A percentile compares a stretch with the other conserved stretches of the same genome.
phyloP scores from a whole-genome alignment of 2,888 invertebrate genomes.

The Xestia c-nigrum region DNA sequence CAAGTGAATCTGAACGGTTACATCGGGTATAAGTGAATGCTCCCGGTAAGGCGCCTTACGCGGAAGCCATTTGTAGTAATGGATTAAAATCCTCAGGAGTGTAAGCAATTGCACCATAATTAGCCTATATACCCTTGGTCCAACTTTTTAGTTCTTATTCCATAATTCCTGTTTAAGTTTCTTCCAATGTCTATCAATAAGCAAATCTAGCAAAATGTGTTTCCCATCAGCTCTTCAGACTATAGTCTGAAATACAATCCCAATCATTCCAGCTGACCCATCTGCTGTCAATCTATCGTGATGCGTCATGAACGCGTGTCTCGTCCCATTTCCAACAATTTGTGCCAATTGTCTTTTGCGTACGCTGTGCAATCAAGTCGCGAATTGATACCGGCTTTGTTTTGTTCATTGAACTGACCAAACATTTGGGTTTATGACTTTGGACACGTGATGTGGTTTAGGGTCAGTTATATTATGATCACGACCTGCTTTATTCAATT shows the following conservation, averaged over 20 bases:
- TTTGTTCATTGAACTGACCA: conserved; percentile 24
- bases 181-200: background rate
- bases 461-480: background rate
- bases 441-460: conserved; percentile 33
- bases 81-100: background rate
- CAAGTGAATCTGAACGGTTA: too few species aligned
- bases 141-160: background rate
- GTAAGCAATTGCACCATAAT: background rate
- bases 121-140: background rate
- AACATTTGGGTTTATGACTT: conserved; percentile 35
- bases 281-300: conserved; percentile 4
- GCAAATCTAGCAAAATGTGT: background rate
- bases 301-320: conserved; percentile 28
- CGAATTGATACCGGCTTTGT: conserved; percentile 49
- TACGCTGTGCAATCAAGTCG: conserved; percentile 38
- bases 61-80: background rate
- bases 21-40: background rate
- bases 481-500: background rate
- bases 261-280: conserved; percentile 12
- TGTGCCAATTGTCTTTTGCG: conserved; percentile 56
- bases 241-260: background rate
- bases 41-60: background rate
- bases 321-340: conserved; percentile 42
- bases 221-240: background rate
- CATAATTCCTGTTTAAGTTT: background rate